Base-by-base conservation (phyloP, 2,113 vertebrate genomes). In the Edolisoma coerulescens region DNA sequence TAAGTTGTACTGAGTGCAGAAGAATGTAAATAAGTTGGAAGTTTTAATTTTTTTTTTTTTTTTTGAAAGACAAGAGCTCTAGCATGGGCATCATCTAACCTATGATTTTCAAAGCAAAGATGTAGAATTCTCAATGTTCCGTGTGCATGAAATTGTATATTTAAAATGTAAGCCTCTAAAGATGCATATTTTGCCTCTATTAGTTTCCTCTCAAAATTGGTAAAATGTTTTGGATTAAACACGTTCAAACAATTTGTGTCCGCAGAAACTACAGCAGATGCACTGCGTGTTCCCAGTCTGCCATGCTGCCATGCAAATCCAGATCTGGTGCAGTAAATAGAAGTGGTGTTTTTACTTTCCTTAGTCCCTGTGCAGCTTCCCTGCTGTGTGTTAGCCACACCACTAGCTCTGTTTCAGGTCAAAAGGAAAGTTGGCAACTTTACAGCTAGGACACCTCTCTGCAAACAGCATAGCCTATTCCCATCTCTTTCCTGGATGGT, bases 381-480 rank as follows among this genome's bases (percentile, higher is more conserved):
- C 79, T 59, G 41, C 67, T 69, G 16, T 64, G 50, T 67, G 14
- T 54, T 86, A 84, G 70, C 68, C 52, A 39, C 21, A 37, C 41
- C 80, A 77, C 23, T 11, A 59, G 39, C 63, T 69, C 67, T 32
- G 33, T n/a, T 78, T 21, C 71, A 54, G 45, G 68, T 67, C 86
- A 74, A 77, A 93, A 90, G 73, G 63, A 94, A 92, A 94, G 33
- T 12, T 86, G 89, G 59, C 82, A 76, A 7, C n/a, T 87, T 91
- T 27, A 59, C 44, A 75, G 45, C 27, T 42, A 30, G 56, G 67
- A 74, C n/a, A 49, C 35, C 42, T 84, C 28, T 76, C 68, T 41
- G 52, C 86, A 92, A 63, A 90, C 27, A 70, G 3, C 0, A 0
- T 28, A 54, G 35, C 30, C 37, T 86, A 21, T 75, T 89, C 42